Conservation (phyloP, 2,888 invertebrate genomes). For the Leptogaster cylindrica region DNA sequence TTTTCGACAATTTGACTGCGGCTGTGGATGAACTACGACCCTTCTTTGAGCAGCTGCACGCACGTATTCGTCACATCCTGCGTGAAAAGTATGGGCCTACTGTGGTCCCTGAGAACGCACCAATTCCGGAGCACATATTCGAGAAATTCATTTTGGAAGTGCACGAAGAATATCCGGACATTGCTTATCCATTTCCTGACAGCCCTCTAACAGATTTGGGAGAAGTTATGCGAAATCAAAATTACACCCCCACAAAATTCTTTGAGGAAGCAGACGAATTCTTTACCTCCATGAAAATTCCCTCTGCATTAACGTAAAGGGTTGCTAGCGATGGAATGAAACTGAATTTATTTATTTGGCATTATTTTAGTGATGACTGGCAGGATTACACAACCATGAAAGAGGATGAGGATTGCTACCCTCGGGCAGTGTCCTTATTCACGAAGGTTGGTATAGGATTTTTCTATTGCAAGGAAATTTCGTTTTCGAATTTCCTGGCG, state of each 20-base stretch:
- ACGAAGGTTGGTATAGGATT: conserved; percentile 22
- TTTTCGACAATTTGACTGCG: conserved; percentile 13
- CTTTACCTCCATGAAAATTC: conserved; percentile 6
- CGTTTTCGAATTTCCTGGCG: conserved; percentile 7
- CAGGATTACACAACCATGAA: conserved; percentile 18
- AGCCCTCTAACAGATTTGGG: background rate
- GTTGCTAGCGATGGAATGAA: background rate
- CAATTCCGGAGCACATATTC: conserved; percentile 5
- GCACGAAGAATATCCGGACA: conserved; percentile 5
- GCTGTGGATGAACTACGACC: background rate
- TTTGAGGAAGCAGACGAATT: conserved; percentile 18
- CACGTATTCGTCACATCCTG: conserved; percentile 11
- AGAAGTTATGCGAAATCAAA: conserved; percentile 1
- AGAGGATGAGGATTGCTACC: conserved; percentile 9
- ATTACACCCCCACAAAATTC: conserved; percentile 9
- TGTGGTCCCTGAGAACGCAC: background rate
- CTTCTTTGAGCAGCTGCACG: conserved; percentile 8
- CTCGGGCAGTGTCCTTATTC: conserved; percentile 1
- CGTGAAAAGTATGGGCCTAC: background rate
- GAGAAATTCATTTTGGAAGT: conserved; percentile 24
- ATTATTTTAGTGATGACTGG: conserved; percentile 20
- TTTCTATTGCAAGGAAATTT: conserved; percentile 20
- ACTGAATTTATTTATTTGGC: background rate
- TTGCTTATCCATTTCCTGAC: conserved; percentile 13
- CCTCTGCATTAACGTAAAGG: conserved; percentile 4